These are phyloP conservation scores for Danaus plexippus DNA, from an alignment of 1,140 invertebrate genomes.

Conservation along the genomic window DNA sequence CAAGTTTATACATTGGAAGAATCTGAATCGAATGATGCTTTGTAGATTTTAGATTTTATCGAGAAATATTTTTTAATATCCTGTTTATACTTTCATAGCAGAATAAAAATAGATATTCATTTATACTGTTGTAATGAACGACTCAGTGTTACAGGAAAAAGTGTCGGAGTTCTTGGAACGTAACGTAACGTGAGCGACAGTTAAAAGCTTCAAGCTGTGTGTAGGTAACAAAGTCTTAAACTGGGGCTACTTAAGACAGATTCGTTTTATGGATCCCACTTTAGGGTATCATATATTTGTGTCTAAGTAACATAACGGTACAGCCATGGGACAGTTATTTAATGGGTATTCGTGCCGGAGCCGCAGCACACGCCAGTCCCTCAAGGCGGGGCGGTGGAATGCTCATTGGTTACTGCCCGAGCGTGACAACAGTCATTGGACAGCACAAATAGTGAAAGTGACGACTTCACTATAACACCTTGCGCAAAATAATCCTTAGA, in stretches of 20 bases:
- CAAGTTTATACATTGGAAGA: too few relatives aligned
- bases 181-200: too few relatives aligned
- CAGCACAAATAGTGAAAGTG: constrained; percentile 61
- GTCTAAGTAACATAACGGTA: too few relatives aligned
- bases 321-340: constrained; percentile 21
- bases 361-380: constrained; percentile 50
- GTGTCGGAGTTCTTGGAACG: too few relatives aligned
- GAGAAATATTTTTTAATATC: too few relatives aligned
- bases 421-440: constrained; percentile 67
- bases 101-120: too few relatives aligned
- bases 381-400: constrained; percentile 54
- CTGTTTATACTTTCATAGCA: too few relatives aligned
- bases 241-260: neutral
- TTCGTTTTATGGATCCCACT: neutral
- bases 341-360: constrained; percentile 41
- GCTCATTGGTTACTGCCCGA: constrained; percentile 63
- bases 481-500: constrained; percentile 48
- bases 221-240: neutral
- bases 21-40: too few relatives aligned
- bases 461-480: constrained; percentile 45
- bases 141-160: too few relatives aligned
- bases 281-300: too few relatives aligned
- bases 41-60: too few relatives aligned
- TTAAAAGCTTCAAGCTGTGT: constrained; percentile 1
- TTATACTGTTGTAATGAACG: too few relatives aligned